A percentile compares a stretch with the other conserved stretches of the same genome.
Evolutionary conservation across 2,797 vertebrate genomes (phyloP).

Genomic region (Loriculus beryllinus): DNA sequence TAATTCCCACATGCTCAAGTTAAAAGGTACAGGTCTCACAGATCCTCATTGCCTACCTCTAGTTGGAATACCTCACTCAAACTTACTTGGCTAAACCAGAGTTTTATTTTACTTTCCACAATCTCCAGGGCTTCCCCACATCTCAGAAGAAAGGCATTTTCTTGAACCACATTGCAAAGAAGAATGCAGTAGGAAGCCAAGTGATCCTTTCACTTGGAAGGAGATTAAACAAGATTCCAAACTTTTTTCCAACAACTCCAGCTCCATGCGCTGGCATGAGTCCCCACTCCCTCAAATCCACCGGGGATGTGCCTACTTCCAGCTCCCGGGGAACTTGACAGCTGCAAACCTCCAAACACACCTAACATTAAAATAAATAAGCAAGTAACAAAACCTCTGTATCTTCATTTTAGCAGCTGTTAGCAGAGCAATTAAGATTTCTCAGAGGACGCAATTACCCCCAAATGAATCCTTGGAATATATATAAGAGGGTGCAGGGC

Average conservation of each 20-base stretch:
- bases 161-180: slow-evolving; percentile 48
- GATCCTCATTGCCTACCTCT: neutral
- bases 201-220: slow-evolving; percentile 41
- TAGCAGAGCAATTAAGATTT: slow-evolving; percentile 15
- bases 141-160: slow-evolving; percentile 49
- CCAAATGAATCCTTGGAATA: slow-evolving; percentile 51
- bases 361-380: neutral
- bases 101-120: slow-evolving; percentile 36
- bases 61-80: neutral
- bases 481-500: slow-evolving; percentile 43
- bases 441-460: slow-evolving; percentile 2
- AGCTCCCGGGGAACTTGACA: neutral
- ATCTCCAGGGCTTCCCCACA: slow-evolving; percentile 15
- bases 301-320: neutral
- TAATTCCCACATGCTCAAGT: neutral
- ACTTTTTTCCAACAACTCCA: neutral
- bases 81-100: slow-evolving; percentile 1
- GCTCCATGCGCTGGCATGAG: neutral
- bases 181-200: slow-evolving; percentile 55
- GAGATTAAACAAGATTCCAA: slow-evolving; percentile 43
- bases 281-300: neutral
- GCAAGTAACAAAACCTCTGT: slow-evolving; percentile 6
- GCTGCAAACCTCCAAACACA: neutral
- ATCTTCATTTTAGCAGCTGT: neutral
- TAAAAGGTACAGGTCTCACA: neutral